Evolutionary conservation across 1,140 invertebrate genomes (phyloP).

Genomic region (Apis dorsata): DNA sequence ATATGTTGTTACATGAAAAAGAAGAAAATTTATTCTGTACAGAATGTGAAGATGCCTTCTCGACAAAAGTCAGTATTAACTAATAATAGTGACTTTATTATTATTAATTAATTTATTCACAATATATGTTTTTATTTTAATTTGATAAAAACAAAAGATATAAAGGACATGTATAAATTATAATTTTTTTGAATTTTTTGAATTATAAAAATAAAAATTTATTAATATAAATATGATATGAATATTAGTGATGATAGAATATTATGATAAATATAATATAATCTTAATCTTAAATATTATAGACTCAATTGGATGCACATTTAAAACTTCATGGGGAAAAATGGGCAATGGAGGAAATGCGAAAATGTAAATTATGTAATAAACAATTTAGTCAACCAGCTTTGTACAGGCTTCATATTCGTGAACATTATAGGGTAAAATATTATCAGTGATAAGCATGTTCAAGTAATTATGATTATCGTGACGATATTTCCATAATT

Average conservation of each 20-base stretch:
- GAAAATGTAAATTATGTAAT: constrained; percentile 75
- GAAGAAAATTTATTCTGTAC: constrained; percentile 86
- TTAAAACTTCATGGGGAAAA: constrained; percentile 74
- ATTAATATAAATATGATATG: not conserved
- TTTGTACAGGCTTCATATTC: constrained; percentile 73
- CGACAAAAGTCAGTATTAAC: constrained; percentile 80
- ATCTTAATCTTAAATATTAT: constrained; percentile 8
- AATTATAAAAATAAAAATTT: not conserved
- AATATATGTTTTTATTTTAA: not conserved
- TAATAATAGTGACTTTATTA: not conserved
- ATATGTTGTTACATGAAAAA: constrained; percentile 85
- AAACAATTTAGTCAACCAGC: constrained; percentile 74
- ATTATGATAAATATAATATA: not conserved
- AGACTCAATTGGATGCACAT: constrained; percentile 74
- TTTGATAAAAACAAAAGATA: not conserved
- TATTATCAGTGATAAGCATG: not conserved
- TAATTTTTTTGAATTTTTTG: too few relatives aligned
- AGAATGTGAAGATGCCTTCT: constrained; percentile 86
- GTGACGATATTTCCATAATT: not conserved
- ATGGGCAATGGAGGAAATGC: constrained; percentile 70
- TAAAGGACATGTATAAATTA: too few relatives aligned
- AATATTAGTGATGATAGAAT: not conserved
- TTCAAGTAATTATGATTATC: not conserved
- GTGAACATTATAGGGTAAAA: constrained; percentile 74
- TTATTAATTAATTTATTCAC: not conserved